Conservation (phyloP, 1,140 invertebrate genomes). For the Cardiocondyla obscurior region DNA sequence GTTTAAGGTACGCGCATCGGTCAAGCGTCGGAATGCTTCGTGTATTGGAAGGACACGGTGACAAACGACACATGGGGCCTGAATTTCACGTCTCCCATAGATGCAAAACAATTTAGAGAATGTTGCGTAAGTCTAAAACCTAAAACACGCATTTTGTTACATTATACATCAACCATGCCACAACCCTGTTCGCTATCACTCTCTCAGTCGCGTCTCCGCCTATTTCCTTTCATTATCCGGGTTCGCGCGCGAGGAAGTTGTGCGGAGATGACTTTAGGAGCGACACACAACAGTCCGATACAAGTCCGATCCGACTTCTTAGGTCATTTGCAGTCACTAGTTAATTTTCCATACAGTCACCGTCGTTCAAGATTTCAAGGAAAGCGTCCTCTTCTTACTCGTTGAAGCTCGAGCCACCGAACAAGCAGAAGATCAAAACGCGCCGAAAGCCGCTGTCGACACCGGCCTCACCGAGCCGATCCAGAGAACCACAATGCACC, state of each 20-base stretch:
- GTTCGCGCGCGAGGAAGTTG: conserved; percentile 35
- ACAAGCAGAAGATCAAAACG: conserved; percentile 92
- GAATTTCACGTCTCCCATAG: conserved; percentile 98
- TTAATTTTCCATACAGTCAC: conserved; percentile 91
- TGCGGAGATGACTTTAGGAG: conserved; percentile 24
- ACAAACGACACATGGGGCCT: conserved; percentile 99
- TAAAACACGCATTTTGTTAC: conserved; percentile 44
- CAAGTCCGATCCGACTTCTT: conserved; percentile 48
- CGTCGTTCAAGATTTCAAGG: conserved; percentile 98
- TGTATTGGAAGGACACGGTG: conserved; percentile 98
- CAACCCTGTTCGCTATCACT: conserved; percentile 22
- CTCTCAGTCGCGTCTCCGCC: background rate
- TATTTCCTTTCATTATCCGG: conserved; percentile 1
- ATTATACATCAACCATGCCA: conserved; percentile 44
- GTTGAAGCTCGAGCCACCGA: conserved; percentile 94
- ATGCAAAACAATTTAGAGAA: conserved; percentile 98
- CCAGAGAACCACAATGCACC: conserved; percentile 95
- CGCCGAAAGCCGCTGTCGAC: conserved; percentile 95
- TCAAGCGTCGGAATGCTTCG: conserved; percentile 98
- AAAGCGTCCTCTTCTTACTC: conserved; percentile 98
- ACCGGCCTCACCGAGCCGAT: conserved; percentile 95
- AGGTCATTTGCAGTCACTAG: conserved; percentile 66
- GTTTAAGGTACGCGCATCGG: conserved; percentile 95
- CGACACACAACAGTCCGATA: conserved; percentile 49
- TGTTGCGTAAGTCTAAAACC: conserved; percentile 94